Conservation (phyloP, 2,888 invertebrate genomes). For the Linnaemya tessellans region DNA sequence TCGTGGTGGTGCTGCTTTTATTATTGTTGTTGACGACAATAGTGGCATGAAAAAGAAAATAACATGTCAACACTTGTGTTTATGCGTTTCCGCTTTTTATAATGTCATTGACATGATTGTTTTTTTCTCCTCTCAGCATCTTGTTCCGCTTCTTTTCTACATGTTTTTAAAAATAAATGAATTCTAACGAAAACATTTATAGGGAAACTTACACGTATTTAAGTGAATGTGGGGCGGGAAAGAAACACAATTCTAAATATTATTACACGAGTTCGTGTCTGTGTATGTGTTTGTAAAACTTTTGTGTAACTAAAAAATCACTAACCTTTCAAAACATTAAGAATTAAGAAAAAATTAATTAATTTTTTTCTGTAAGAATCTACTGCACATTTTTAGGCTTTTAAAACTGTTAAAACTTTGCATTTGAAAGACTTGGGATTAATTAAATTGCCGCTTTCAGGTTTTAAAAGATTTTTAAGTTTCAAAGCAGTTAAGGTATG, state of each 20-base stretch:
- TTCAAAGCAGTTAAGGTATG: too few relatives aligned
- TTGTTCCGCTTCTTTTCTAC: conserved; percentile 44
- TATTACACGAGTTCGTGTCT: background rate
- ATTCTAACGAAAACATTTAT: conserved; percentile 42
- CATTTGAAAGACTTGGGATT: background rate
- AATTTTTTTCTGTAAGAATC: background rate
- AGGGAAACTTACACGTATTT: conserved; percentile 10
- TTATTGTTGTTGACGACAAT: conserved; percentile 61
- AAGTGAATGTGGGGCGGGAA: background rate
- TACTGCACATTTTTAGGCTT: background rate
- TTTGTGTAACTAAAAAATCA: background rate
- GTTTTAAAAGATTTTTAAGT: background rate
- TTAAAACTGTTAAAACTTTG: background rate
- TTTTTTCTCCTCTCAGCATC: background rate
- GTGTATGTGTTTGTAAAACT: background rate
- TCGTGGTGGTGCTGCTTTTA: background rate
- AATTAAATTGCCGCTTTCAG: background rate
- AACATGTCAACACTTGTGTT: conserved; percentile 81
- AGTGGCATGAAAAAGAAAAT: conserved; percentile 63
- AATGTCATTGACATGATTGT: conserved; percentile 81
- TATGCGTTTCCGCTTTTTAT: conserved; percentile 82
- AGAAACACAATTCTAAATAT: background rate
- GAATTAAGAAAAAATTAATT: background rate
- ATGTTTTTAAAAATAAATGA: conserved; percentile 39
- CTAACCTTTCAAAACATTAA: background rate